Evolutionary conservation across 2,797 vertebrate genomes (phyloP).

Genomic region (Nothura maculosa): DNA sequence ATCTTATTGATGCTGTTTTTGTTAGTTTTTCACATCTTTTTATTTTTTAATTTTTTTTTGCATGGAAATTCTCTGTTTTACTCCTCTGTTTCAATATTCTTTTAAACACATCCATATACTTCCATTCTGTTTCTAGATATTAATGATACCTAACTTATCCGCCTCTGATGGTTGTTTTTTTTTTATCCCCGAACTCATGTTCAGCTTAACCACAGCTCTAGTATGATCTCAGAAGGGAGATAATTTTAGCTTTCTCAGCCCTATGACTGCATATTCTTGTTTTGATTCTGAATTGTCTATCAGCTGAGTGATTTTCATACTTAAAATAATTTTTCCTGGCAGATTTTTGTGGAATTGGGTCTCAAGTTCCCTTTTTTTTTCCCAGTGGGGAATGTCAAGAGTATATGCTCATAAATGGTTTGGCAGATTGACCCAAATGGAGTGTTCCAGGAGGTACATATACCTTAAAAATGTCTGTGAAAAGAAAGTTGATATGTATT

Average conservation of each 20-base stretch:
- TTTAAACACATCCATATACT: not conserved
- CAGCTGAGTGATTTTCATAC: too few relatives aligned
- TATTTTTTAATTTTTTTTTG: not conserved
- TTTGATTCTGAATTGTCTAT: not conserved
- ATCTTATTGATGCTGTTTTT: not conserved
- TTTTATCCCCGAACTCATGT: not conserved
- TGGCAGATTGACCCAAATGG: not conserved
- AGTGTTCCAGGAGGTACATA: fast-evolving
- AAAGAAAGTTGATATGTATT: not conserved
- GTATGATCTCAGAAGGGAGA: not conserved
- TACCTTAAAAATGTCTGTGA: not conserved
- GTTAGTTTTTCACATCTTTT: not conserved
- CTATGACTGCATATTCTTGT: not conserved
- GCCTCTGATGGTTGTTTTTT: not conserved
- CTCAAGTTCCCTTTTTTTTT: not conserved
- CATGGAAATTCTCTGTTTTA: not conserved
- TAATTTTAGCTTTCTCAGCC: not conserved
- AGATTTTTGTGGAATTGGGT: not conserved
- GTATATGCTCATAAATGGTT: not conserved
- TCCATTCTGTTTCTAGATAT: not conserved
- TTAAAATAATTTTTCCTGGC: too few relatives aligned
- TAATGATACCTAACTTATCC: not conserved
- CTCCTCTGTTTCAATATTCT: not conserved
- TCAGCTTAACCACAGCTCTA: not conserved
- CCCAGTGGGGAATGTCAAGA: not conserved